Percentiles rank a stretch among this genome's conserved stretches.
phyloP scores from a whole-genome alignment of 92 coral and sea anemone species.

The Porites rus region DNA sequence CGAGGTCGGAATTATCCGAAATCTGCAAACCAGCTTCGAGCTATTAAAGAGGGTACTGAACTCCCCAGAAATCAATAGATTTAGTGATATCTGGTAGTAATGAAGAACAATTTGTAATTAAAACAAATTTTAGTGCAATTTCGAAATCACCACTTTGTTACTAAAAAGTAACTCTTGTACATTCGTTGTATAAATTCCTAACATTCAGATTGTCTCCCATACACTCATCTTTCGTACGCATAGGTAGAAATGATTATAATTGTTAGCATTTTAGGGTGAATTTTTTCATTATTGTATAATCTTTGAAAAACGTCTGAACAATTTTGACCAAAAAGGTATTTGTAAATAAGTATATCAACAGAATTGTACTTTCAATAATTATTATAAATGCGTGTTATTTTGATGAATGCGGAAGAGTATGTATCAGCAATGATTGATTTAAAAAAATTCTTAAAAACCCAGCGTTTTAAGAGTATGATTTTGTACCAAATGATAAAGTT shows the following conservation, averaged over 20 bases:
- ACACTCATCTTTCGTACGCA: not conserved
- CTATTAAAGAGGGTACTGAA: not conserved
- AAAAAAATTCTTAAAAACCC: not conserved
- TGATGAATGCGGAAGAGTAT: not conserved
- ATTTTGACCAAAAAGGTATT: not conserved
- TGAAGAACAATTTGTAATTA: not conserved
- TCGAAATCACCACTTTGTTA: not conserved
- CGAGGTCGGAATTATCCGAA: not conserved
- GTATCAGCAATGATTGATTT: not conserved
- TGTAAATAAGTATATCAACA: not conserved
- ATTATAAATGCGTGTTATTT: slow-evolving; percentile 7
- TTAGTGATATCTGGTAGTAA: not conserved
- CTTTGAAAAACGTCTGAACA: not conserved
- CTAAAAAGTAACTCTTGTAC: not conserved
- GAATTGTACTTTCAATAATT: not conserved
- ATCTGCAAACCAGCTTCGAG: not conserved
- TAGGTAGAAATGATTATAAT: slow-evolving; percentile 26
- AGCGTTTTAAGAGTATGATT: no score
- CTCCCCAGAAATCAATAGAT: not conserved
- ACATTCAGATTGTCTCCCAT: not conserved
- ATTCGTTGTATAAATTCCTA: slow-evolving; percentile 2
- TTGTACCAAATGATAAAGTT: not conserved
- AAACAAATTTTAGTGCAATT: slow-evolving; percentile 4
- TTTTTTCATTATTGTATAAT: slow-evolving; percentile 16
- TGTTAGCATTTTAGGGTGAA: slow-evolving; percentile 46